Percentiles rank a stretch among this genome's conserved stretches.
These are phyloP conservation scores for Cotesia glomerata DNA, from an alignment of 1,140 invertebrate genomes.

Conservation along the genomic window DNA sequence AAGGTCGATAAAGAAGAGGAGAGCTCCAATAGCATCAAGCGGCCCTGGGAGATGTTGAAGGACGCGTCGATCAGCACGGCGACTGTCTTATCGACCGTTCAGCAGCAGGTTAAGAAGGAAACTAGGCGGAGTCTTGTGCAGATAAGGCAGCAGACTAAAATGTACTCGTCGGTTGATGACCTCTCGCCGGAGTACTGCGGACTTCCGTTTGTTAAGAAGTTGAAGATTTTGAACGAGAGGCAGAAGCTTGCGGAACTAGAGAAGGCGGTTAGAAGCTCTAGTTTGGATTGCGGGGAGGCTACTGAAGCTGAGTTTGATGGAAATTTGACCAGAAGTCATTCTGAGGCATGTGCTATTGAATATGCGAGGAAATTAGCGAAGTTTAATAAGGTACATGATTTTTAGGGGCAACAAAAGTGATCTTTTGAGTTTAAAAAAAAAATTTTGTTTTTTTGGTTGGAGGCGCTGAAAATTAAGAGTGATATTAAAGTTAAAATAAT, in stretches of 20 bases:
- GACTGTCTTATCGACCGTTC: conserved; percentile 31
- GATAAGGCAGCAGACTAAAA: conserved; percentile 65
- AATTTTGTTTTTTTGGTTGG: no score
- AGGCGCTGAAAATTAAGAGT: no score
- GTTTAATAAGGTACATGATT: conserved; percentile 47
- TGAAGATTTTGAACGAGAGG: conserved; percentile 86
- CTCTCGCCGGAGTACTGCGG: conserved; percentile 86
- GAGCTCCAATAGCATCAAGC: conserved; percentile 34
- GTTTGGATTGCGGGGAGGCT: conserved; percentile 76
- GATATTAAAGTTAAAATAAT: no score
- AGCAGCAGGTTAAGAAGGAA: conserved; percentile 41
- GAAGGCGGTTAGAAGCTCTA: conserved; percentile 77
- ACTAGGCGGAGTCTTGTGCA: conserved; percentile 49
- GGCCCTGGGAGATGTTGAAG: conserved; percentile 59
- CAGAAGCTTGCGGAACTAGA: conserved; percentile 85
- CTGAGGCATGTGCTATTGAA: conserved; percentile 65
- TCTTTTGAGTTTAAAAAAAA: no score
- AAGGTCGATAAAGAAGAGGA: background rate
- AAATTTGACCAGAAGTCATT: conserved; percentile 70
- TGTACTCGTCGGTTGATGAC: conserved; percentile 82
- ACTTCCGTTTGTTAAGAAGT: conserved; percentile 85
- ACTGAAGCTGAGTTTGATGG: conserved; percentile 64
- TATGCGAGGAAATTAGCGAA: conserved; percentile 56
- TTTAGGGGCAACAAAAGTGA: background rate
- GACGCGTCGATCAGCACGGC: conserved; percentile 54